Base-by-base conservation (phyloP, 2,888 invertebrate species). In the Nymphalis polychloros region DNA sequence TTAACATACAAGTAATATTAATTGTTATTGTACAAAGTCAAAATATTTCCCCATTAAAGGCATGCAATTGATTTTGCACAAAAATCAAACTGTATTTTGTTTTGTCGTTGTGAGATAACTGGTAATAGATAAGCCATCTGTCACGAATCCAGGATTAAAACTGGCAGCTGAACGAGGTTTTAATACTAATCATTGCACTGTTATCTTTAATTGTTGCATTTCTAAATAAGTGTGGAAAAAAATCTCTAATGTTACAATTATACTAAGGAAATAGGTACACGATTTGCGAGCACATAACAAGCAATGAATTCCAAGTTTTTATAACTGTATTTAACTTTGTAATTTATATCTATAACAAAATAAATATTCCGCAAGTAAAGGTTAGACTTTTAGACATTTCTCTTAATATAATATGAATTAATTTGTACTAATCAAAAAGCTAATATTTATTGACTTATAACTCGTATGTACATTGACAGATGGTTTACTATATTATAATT, bases 1-100 rank as follows among this genome's bases (percentile, higher is more conserved):
- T n/a, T n/a, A 49, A 49, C 17, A n/a, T 19, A 49, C 47, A 19
- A 16, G 17, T 19, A 49, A 49, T 17, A 8, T 49, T 49, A 7
- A 13, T n/a, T n/a, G 19, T 49, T 49, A 17, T 49, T 49, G 17
- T n/a, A 49, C 17, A 49, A n/a, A 49, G 19, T 41, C 13, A 53
- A 27, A 27, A 53, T 53, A 53, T 53, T 53, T 53, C 53, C 53
- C 53, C 53, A 53, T 16, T 53, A 53, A 53, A 53, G 53, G 53
- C 23, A 53, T 27, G 27, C 53, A 50, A 19, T 19, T 19, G 53
- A 53, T 20, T 23, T 53, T 53, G 27, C 53, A 53, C 50, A 50
- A 50, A 50, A 20, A 50, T 2, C 8, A 20, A 50, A 50, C 50
- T 50, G 19, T 10, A 50, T 2, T 10, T 50, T 50, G n/a, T 50